These are phyloP conservation scores for Tarsius wallacei DNA, from an alignment of 2,797 vertebrate species.

Conservation along the genomic window DNA sequence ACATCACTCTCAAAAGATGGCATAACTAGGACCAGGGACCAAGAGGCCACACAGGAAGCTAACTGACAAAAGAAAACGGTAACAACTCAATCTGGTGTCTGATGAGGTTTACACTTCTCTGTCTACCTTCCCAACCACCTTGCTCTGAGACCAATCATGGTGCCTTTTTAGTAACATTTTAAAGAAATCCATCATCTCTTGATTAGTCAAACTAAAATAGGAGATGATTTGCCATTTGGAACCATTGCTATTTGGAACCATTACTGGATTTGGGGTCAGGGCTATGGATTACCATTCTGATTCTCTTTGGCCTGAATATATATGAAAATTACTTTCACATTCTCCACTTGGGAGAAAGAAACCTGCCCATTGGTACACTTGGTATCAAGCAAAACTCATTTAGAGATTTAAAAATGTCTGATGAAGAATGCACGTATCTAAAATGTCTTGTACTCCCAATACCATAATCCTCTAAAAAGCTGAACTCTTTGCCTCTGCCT, in stretches of 20 bases:
- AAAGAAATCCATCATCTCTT: not conserved
- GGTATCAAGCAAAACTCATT: conserved; percentile 35
- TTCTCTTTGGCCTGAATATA: conserved; percentile 35
- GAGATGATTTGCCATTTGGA: not conserved
- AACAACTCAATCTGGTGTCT: not conserved
- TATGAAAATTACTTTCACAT: conserved; percentile 45
- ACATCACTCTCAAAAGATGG: not conserved
- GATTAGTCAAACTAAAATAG: conserved; percentile 44
- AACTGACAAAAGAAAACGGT: not conserved
- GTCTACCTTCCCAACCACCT: not conserved
- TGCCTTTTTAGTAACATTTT: not conserved
- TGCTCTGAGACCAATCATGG: not conserved
- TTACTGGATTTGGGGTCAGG: conserved; percentile 46
- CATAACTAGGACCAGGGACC: not conserved
- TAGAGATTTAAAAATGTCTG: conserved; percentile 35
- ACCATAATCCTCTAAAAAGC: not conserved
- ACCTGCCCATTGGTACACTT: not conserved
- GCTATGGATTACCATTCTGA: conserved; percentile 18
- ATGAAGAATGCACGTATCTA: not conserved
- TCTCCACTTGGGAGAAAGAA: not conserved
- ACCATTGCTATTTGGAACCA: conserved; percentile 17
- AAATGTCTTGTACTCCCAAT: not conserved
- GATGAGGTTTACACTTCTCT: not conserved
- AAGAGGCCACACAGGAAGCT: not conserved
- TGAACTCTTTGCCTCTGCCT: not conserved